Base-by-base conservation (phyloP, 2,888 invertebrate genomes). In the Neelides folsomi region DNA sequence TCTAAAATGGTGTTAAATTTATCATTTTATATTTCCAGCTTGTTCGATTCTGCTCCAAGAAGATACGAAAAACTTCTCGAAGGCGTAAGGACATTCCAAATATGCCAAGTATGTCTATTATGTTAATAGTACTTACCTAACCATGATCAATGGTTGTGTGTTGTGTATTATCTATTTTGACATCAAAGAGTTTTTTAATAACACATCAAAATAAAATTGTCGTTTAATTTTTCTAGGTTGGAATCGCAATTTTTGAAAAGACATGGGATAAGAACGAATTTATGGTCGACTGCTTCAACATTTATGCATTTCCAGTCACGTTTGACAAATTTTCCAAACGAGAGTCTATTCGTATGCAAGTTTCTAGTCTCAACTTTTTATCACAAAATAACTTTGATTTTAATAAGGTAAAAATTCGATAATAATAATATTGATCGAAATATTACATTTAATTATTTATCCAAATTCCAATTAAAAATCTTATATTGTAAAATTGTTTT, bases 261-360 rank as follows among this genome's bases (percentile, higher is more conserved):
- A 69, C 77, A 53, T 67, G 76, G 48, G 73, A 78, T 16, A 65
- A 68, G n/a, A 80, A 80, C 63, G 71, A 70, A 5, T 84, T 81
- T 67, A 65, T 67, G 13, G 79, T 77, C 1, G 71, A 76, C 8
- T 74, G 77, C 0, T 86, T 78, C 66, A 82, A 79, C 49, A 83
- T 84, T 68, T 80, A 81, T 66, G 68, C 83, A 12, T 75, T 79
- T 59, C 84, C 86, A 0, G 75, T 77, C 66, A 68, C 75, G 1
- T 76, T 82, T 67, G 78, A 77, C 1, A 74, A 75, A 46, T 70
- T 79, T n/a, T 76, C 80, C 65, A 76, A 76, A 58, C 70, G 73
- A 27, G 65, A 79, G 82, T 71, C 75, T 79, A 1, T 76, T 78
- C 1, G 76, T 79, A 3, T 65, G 82, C 12, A 75, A 77, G 53